Base-by-base conservation (phyloP, 2,888 invertebrate species). In the Serripes groenlandicus region DNA sequence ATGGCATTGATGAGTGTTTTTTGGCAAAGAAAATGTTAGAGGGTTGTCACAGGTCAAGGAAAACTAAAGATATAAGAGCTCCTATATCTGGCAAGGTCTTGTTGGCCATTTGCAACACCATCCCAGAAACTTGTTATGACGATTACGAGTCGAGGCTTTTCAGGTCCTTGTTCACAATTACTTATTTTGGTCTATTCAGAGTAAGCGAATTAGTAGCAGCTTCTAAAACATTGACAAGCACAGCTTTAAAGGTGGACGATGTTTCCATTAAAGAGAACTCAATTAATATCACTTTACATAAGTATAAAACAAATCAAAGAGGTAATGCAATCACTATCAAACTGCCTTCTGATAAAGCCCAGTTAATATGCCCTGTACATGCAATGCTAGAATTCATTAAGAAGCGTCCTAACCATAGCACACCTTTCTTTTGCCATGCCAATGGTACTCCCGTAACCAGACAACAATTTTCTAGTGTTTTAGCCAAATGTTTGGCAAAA, bases 401-500 rank as follows among this genome's bases (percentile, higher is more conserved):
- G 9, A 18, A 11, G 9, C 42, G 42, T 9, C 42, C 42, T 42
- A 11, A 9, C 18, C 9, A 11, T 11, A 11, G 11, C 18, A 18
- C 11, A 11, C 42, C 42, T 9, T 18, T 42, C 9, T 42, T 42
- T 18, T 9, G 54, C 56, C 72, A 72, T 56, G 32, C 28, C 18
- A 32, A 54, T 56, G n/a, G 58, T 11, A n/a, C 32, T 9, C 32
- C 72, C 11, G 72, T 72, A 2, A 72, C 72, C 3, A 54, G 72
- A n/a, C 32, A 30, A 30, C 72, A 72, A 56, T 72, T 72, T 30
- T 54, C 72, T 7, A 34, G 5, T 1, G 72, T 72, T 30, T 58
- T 56, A 34, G 15, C 18, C 4, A 72, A 56, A 58, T 56, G 72
- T 23, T 18, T 56, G n/a, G 26, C 18, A 7, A 56, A 30, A 30